Evolutionary conservation across 2,888 invertebrate genomes (phyloP).

Genomic region (Tachina grossa): DNA sequence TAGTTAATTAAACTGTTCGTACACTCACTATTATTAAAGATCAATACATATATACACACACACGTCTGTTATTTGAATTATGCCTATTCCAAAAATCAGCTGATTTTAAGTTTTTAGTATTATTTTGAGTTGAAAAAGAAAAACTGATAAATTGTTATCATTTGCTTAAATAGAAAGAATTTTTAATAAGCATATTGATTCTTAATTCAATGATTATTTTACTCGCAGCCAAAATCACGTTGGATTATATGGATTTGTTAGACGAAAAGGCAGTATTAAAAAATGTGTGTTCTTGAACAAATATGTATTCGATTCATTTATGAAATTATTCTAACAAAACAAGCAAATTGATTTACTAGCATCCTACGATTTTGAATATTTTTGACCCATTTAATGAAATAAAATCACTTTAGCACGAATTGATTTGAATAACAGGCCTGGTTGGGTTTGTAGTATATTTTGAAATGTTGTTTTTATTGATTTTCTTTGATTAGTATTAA

Average conservation of each 20-base stretch:
- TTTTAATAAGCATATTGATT: too few species aligned
- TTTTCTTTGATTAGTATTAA: conserved; percentile 61
- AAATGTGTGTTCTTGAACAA: background rate
- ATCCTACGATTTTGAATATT: too few species aligned
- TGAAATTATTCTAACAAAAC: too few species aligned
- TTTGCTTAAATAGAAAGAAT: too few species aligned
- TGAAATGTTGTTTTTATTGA: conserved; percentile 20
- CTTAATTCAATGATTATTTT: too few species aligned
- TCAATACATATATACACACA: background rate
- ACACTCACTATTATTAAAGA: background rate
- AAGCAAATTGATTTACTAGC: too few species aligned
- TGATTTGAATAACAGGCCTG: conserved; percentile 1
- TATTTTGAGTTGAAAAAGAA: background rate
- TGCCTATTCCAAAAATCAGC: background rate
- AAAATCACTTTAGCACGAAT: background rate
- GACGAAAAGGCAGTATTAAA: background rate
- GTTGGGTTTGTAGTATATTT: conserved; percentile 32
- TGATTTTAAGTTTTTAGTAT: background rate
- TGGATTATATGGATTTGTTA: background rate
- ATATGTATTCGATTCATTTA: too few species aligned
- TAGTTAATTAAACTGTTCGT: background rate
- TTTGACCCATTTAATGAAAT: background rate
- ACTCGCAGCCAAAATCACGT: too few species aligned
- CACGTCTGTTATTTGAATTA: background rate
- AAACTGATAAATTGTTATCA: background rate